Base-by-base conservation (phyloP, 2,113 vertebrate species). In the Rhinichthys klamathensis region DNA sequence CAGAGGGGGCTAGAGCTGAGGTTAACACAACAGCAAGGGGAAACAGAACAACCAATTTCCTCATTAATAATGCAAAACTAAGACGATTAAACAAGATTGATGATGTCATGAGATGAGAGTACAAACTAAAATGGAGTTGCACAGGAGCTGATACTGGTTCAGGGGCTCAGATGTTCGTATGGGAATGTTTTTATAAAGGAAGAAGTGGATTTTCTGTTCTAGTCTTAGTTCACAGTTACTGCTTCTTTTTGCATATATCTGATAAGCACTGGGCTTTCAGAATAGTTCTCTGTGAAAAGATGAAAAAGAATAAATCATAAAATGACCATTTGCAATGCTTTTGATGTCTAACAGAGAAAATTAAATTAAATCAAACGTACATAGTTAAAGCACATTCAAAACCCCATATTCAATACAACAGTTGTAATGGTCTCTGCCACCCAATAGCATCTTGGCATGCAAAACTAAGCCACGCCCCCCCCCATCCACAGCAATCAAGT, bases 201-300 rank as follows among this genome's bases (percentile, higher is more conserved):
- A 92, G 90, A 91, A 93, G 89, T 87, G 91, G 87, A 92, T 86
- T 79, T 89, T 89, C 83, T 89, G 91, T 88, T 92, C 77, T 92
- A 91, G 88, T 86, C 80, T 93, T 92, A 94, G 89, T 92, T 94
- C 94, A 94, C 93, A 94, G 93, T 94, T 92, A 92, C 89, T 94
- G 91, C 92, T 94, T 95, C 91, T 93, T 93, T 94, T 95, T 95
- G 95, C 94, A 95, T 95, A 95, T 93, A 93, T 94, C 91, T 93
- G 93, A 94, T 89, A 91, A 95, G 92, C 92, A 87, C 91, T 69
- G 90, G 90, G 89, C 92, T 94, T 88, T 94, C 92, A 94, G 92
- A 94, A 93, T 87, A 91, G 91, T 92, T 94, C 90, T 94, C 91
- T 92, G 91, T 92, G 90, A 92, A 93, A 91, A 92, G 89, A 94